Percentiles rank a stretch among this genome's conserved stretches.
Evolutionary conservation across 2,888 invertebrate genomes (phyloP).

Genomic region (Campoplex nolae): DNA sequence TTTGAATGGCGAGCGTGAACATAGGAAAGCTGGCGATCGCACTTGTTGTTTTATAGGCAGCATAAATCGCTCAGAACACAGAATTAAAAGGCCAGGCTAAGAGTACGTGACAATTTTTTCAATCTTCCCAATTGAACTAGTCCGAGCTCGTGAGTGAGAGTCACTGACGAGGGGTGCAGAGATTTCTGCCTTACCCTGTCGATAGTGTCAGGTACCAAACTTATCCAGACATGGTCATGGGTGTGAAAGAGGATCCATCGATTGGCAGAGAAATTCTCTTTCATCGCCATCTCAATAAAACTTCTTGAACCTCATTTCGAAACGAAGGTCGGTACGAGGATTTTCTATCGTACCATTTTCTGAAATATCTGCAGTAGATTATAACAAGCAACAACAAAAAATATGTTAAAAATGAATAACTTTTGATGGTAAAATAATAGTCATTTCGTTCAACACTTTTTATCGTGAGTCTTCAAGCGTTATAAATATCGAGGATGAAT

Average conservation of each 20-base stretch:
- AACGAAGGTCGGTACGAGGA: neutral
- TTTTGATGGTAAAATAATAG: neutral
- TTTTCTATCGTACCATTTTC: slow-evolving; percentile 1
- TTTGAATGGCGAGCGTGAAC: slow-evolving; percentile 47
- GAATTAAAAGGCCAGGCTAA: slow-evolving; percentile 67
- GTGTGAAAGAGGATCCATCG: neutral
- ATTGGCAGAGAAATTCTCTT: slow-evolving; percentile 22
- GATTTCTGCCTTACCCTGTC: slow-evolving; percentile 33
- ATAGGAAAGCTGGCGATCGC: slow-evolving; percentile 54
- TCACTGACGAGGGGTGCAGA: slow-evolving; percentile 72
- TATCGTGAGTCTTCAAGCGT: neutral
- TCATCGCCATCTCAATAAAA: slow-evolving; percentile 28
- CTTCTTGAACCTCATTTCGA: slow-evolving; percentile 5
- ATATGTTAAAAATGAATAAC: neutral
- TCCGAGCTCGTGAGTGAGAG: slow-evolving; percentile 70
- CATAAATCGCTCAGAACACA: slow-evolving; percentile 78
- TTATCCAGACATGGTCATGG: slow-evolving; percentile 7
- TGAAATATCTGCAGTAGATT: slow-evolving; percentile 24
- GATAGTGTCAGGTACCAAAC: slow-evolving; percentile 47
- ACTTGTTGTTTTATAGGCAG: slow-evolving; percentile 71
- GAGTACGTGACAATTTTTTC: slow-evolving; percentile 77
- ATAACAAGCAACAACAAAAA: neutral
- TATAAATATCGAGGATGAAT: neutral
- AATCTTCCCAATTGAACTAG: slow-evolving; percentile 59
- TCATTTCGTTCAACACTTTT: neutral